Base-by-base conservation (phyloP, 1,140 invertebrate genomes). In the Xylocopa sonorina region DNA sequence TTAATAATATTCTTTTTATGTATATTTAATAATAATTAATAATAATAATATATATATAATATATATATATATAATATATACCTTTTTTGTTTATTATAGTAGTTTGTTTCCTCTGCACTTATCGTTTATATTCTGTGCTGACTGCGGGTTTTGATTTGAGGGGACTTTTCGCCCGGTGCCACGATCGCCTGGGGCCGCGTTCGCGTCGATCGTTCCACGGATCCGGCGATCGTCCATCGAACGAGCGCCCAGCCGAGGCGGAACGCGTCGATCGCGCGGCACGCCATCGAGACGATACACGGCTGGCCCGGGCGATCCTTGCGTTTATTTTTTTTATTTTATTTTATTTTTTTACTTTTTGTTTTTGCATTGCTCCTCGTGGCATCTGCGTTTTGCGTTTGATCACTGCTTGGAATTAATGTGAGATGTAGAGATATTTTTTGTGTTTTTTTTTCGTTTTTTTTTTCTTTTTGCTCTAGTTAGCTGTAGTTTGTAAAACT, bases 71-170 rank as follows among this genome's bases (percentile, higher is more conserved):
- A 86, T 82, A 58, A 58, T 58, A 58, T 58, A 29, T 58, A 58
- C 69, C n/a, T 74, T 79, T 85, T 84, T 88, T 88, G 90, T 89
- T 80, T 90, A 89, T 87, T 88, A 85, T 90, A 90, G 84, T 91
- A 91, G 87, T 91, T 91, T 90, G 88, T 92, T 90, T 91, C 81
- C 86, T 91, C 90, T 89, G 91, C 89, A 91, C 88, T 93, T 91
- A 90, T 88, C 89, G 86, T 88, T 92, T 91, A 89, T 86, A 83
- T 86, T 90, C 87, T 90, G 89, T 90, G 90, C 89, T 92, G 88
- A 92, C 91, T 93, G 92, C 88, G 91, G 91, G 90, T 92, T 92
- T 93, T 38, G 92, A 91, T 92, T 92, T 92, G 91, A 87, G 90
- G 88, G 89, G 91, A 88, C 89, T 78, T 67, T 82, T 88, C 86